These are phyloP conservation scores for Campylomormyrus numenius DNA, from an alignment of 2,113 vertebrate species.

Conservation along the genomic window DNA sequence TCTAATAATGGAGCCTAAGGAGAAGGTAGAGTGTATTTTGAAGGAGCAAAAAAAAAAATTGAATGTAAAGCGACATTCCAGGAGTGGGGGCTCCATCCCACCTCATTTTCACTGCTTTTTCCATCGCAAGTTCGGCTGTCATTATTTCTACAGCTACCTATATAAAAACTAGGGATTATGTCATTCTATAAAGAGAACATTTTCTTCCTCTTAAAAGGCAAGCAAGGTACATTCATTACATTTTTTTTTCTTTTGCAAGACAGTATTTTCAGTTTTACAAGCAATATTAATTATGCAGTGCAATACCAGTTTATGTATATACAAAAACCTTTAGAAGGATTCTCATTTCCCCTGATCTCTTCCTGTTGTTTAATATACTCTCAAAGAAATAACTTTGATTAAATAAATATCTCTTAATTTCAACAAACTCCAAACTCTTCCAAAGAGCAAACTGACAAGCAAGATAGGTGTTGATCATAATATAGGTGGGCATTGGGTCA, in stretches of 20 bases:
- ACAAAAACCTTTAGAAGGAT: slow-evolving; percentile 18
- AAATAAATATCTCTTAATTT: neutral
- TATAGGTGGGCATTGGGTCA: neutral
- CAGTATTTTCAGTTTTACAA: slow-evolving; percentile 59
- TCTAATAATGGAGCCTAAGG: neutral
- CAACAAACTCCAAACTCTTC: neutral
- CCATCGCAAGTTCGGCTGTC: neutral
- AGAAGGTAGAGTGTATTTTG: neutral
- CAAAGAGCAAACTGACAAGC: neutral
- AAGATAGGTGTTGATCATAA: neutral
- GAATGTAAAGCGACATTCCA: neutral
- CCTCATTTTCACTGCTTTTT: neutral
- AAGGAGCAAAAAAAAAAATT: neutral
- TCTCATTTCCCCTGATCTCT: neutral
- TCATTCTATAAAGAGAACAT: slow-evolving; percentile 3
- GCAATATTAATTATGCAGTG: slow-evolving; percentile 56
- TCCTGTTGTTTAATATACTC: neutral
- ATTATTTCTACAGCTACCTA: neutral
- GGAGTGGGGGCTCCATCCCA: neutral
- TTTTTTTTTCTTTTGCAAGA: slow-evolving; percentile 54
- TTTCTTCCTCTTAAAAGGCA: slow-evolving; percentile 47
- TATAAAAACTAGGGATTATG: slow-evolving; percentile 19
- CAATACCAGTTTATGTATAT: slow-evolving; percentile 44
- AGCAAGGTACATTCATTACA: slow-evolving; percentile 57
- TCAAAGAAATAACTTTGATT: neutral